These are phyloP conservation scores for Sitta europaea DNA, from an alignment of 2,113 vertebrate genomes.

Conservation along the genomic window DNA sequence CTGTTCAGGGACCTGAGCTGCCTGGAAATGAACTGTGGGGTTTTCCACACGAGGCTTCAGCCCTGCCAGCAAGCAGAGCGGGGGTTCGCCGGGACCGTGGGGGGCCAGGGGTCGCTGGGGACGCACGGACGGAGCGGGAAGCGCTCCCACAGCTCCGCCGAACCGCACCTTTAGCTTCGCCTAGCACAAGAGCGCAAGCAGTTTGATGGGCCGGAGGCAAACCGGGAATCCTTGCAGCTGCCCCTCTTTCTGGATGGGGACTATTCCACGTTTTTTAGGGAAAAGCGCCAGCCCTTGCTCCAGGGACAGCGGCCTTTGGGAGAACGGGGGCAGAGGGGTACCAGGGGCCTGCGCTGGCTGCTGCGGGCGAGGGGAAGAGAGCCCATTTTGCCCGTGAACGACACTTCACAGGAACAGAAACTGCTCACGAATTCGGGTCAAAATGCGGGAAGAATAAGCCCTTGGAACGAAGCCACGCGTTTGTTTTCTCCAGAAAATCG, in stretches of 20 bases:
- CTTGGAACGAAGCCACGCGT: not conserved
- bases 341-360: not conserved
- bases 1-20: not conserved
- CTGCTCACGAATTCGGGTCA: not conserved
- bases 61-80: not conserved
- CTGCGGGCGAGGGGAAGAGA: not conserved
- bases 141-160: accelerated
- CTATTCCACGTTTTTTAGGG: not conserved
- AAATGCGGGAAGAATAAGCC: not conserved
- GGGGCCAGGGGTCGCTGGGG: accelerated
- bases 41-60: not conserved
- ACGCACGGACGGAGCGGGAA: accelerated
- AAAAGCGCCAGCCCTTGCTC: not conserved
- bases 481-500: not conserved
- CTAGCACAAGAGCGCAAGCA: no score
- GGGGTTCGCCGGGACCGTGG: accelerated
- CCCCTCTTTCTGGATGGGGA: not conserved
- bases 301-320: not conserved
- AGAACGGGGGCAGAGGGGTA: not conserved
- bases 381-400: not conserved
- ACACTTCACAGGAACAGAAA: not conserved
- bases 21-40: not conserved
- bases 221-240: not conserved
- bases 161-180: not conserved
- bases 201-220: not conserved